phyloP scores from a whole-genome alignment of 2,113 vertebrate species.

The Aspiorhynchus laticeps region DNA sequence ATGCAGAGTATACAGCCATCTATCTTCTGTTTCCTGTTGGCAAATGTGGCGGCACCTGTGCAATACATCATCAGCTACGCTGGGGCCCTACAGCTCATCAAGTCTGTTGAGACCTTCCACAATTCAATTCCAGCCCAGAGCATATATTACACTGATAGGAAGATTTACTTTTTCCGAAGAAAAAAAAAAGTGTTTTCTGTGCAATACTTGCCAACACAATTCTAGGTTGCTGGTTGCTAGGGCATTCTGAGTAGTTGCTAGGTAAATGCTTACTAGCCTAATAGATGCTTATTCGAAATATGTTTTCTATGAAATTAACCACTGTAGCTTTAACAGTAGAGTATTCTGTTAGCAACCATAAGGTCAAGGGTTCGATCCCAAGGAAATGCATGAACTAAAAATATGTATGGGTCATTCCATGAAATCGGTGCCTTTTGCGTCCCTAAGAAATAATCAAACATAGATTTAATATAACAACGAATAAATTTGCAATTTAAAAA shows the following conservation, averaged over 20 bases:
- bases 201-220: background rate
- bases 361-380: background rate
- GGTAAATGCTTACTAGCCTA: background rate
- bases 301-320: background rate
- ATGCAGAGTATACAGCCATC: slow-evolving; percentile 63
- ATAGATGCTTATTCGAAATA: background rate
- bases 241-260: no score
- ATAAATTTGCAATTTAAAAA: no score
- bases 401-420: no score
- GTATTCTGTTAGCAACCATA: background rate
- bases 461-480: no score
- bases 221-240: background rate
- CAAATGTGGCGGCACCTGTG: slow-evolving; percentile 66
- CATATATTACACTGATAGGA: slow-evolving; percentile 58
- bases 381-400: background rate
- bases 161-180: background rate
- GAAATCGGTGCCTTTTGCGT: no score
- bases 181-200: background rate
- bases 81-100: slow-evolving; percentile 55
- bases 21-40: slow-evolving; percentile 75
- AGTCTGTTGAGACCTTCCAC: slow-evolving; percentile 62
- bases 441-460: no score
- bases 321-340: background rate
- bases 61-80: slow-evolving; percentile 72
- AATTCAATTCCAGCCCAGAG: slow-evolving; percentile 63